Percentiles rank a stretch among this genome's conserved stretches.
These are phyloP conservation scores for Miniopterus natalensis DNA, from an alignment of 2,113 vertebrate species.

Conservation along the genomic window DNA sequence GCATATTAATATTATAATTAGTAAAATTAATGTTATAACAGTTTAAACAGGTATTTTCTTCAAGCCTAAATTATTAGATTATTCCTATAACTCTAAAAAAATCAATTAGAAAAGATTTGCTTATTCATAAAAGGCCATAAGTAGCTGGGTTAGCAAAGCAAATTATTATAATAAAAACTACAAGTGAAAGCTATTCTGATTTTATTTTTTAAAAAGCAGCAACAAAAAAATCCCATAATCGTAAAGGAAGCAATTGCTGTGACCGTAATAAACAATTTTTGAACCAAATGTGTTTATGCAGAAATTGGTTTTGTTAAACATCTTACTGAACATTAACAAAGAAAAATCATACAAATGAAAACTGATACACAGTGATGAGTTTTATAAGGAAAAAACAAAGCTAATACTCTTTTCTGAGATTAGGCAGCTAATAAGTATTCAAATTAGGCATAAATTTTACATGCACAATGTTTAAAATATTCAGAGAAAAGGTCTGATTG, in stretches of 20 bases:
- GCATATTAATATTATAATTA: slow-evolving; percentile 13
- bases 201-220: slow-evolving; percentile 76
- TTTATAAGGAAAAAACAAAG: slow-evolving; percentile 96
- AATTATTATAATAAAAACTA: slow-evolving; percentile 69
- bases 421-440: slow-evolving; percentile 99
- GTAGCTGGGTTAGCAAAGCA: slow-evolving; percentile 46
- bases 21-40: slow-evolving; percentile 71
- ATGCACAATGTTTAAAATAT: slow-evolving; percentile 99
- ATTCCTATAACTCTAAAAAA: slow-evolving; percentile 60
- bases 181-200: slow-evolving; percentile 84
- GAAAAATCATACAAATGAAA: slow-evolving; percentile 88
- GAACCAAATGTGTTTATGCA: slow-evolving; percentile 91
- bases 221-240: slow-evolving; percentile 84
- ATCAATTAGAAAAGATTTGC: slow-evolving; percentile 58
- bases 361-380: slow-evolving; percentile 93
- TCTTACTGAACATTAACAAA: slow-evolving; percentile 84
- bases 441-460: slow-evolving; percentile 99
- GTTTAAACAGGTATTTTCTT: slow-evolving; percentile 74
- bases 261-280: slow-evolving; percentile 91
- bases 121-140: slow-evolving; percentile 45
- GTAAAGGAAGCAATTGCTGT: slow-evolving; percentile 87
- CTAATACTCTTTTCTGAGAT: slow-evolving; percentile 94
- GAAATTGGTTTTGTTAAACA: slow-evolving; percentile 91
- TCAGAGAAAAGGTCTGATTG: slow-evolving; percentile 98
- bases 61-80: slow-evolving; percentile 62